Conservation (phyloP, 1,140 invertebrate genomes). For the Trichogramma pretiosum region DNA sequence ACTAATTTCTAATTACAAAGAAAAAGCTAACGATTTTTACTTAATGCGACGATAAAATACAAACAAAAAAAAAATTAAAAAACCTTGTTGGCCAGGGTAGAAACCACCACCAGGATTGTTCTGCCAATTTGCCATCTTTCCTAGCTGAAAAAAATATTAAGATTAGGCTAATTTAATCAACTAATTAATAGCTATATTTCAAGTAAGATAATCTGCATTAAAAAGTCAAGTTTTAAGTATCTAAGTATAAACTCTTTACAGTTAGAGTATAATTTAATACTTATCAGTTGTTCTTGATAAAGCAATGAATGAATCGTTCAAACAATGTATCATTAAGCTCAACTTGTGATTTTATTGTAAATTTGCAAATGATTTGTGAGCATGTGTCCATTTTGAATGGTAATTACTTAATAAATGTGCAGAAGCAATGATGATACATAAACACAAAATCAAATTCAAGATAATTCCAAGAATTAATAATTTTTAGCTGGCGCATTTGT, state of each 20-base stretch:
- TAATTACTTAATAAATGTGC: too few species aligned
- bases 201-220: background rate
- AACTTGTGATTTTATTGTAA: too few species aligned
- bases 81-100: constrained; percentile 40
- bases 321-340: too few species aligned
- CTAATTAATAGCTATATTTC: constrained; percentile 14
- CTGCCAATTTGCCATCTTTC: constrained; percentile 40
- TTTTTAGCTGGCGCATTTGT: too few species aligned
- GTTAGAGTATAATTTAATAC: background rate
- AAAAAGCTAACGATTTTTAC: background rate
- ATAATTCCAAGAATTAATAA: too few species aligned
- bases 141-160: constrained; percentile 37
- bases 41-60: too few species aligned
- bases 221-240: background rate
- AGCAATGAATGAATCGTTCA: background rate
- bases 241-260: background rate
- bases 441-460: too few species aligned
- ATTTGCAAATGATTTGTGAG: too few species aligned
- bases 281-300: background rate
- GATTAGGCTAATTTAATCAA: too few species aligned
- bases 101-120: constrained; percentile 33
- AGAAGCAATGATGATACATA: too few species aligned
- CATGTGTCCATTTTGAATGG: too few species aligned
- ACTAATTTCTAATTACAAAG: background rate
- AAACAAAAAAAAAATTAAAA: constrained; percentile 1